phyloP scores from a whole-genome alignment of 2,113 vertebrate genomes.

The Phoxinus phoxinus region DNA sequence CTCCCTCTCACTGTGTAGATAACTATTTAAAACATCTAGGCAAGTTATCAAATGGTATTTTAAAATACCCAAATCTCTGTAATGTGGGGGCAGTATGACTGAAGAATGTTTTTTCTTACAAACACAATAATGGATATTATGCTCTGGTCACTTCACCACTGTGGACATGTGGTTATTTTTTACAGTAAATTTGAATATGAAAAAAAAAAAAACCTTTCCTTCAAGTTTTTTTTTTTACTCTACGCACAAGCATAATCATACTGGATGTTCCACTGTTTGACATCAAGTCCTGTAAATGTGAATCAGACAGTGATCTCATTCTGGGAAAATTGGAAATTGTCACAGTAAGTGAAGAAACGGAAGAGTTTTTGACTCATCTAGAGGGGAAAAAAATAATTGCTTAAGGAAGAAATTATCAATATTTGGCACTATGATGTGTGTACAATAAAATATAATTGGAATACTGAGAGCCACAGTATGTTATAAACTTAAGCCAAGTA shows the following conservation, averaged over 20 bases:
- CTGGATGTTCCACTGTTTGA: conserved; percentile 19
- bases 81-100: background rate
- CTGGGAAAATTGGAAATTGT: conserved; percentile 22
- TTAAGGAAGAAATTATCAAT: background rate
- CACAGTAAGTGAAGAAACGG: background rate
- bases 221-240: background rate
- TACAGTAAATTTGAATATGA: background rate
- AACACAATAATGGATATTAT: background rate
- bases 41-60: background rate
- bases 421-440: background rate
- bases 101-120: background rate
- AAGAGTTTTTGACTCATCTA: background rate
- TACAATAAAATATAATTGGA: background rate
- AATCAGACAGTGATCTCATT: conserved; percentile 30
- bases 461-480: background rate
- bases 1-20: background rate
- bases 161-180: background rate
- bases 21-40: background rate
- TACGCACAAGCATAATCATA: background rate
- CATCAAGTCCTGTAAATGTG: conserved; percentile 42
- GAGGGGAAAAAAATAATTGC: too few relatives aligned
- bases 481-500: background rate
- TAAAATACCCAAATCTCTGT: background rate
- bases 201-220: background rate
- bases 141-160: background rate